A percentile compares a stretch with the other conserved stretches of the same genome.
phyloP scores from a whole-genome alignment of 2,113 vertebrate genomes.

The Hippopotamus amphibius region DNA sequence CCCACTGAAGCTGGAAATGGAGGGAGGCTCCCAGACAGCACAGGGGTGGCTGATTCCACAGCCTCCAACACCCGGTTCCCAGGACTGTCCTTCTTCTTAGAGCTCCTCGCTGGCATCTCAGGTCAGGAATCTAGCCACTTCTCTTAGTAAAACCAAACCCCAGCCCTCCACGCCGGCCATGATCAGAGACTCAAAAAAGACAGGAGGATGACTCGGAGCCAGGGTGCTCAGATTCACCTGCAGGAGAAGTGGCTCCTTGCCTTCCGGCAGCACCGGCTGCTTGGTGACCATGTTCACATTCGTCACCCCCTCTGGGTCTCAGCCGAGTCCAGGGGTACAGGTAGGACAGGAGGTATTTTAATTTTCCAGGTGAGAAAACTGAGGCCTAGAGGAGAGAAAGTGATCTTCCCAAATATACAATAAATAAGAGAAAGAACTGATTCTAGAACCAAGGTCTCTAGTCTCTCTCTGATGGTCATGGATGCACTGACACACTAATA shows the following conservation, averaged over 20 bases:
- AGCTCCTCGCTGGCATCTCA: neutral
- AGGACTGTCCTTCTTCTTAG: neutral
- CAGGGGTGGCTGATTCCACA: accelerated
- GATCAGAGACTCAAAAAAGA: neutral
- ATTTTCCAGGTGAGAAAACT: neutral
- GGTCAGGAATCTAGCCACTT: neutral
- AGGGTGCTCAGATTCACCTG: neutral
- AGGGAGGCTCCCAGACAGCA: neutral
- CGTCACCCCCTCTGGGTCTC: neutral
- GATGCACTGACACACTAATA: neutral
- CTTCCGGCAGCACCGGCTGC: neutral
- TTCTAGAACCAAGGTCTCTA: neutral
- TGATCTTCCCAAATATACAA: neutral
- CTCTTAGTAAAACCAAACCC: neutral
- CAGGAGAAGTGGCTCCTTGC: neutral
- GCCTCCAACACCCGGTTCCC: neutral
- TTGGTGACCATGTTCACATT: neutral
- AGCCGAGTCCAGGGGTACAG: neutral
- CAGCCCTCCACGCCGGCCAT: neutral
- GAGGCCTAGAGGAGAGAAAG: neutral
- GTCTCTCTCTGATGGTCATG: neutral
- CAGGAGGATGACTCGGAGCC: neutral
- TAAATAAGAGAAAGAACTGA: neutral
- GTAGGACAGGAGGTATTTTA: neutral
- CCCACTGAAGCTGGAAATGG: neutral